Evolutionary conservation across 2,797 vertebrate species (phyloP).

Genomic region (Girardinus metallicus): DNA sequence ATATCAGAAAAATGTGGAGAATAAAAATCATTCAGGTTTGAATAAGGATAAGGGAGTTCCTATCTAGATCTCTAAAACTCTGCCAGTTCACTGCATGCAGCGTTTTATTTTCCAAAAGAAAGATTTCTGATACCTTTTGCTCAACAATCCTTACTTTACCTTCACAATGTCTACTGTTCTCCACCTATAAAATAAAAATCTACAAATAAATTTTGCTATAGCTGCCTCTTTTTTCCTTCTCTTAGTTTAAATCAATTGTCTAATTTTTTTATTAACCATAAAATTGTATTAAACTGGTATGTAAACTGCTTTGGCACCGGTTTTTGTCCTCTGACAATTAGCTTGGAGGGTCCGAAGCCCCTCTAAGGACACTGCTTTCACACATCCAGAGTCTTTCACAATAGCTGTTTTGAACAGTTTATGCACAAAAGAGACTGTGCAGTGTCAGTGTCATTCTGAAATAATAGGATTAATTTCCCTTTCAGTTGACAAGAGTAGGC

Average conservation of each 20-base stretch:
- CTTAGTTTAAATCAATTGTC: not conserved
- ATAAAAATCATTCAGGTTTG: not conserved
- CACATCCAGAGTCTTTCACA: conserved; percentile 32
- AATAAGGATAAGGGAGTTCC: conserved; percentile 1
- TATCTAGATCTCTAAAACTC: not conserved
- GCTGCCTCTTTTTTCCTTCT: conserved; percentile 16
- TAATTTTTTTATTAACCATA: conserved; percentile 26
- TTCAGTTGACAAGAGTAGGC: conserved; percentile 53
- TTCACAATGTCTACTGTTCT: conserved; percentile 1
- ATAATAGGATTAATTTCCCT: conserved; percentile 69
- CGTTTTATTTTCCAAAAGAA: not conserved
- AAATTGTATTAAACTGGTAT: conserved; percentile 24
- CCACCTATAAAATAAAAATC: conserved; percentile 23
- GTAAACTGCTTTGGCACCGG: conserved; percentile 19
- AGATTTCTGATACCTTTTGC: not conserved
- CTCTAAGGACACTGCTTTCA: conserved; percentile 35
- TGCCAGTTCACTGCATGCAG: not conserved
- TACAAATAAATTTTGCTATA: conserved; percentile 3
- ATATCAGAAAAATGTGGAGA: conserved; percentile 6
- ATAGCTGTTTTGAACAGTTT: conserved; percentile 47
- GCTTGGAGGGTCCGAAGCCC: conserved; percentile 32
- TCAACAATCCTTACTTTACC: conserved; percentile 11
- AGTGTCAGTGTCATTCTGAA: conserved; percentile 45
- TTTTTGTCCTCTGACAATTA: conserved; percentile 46
- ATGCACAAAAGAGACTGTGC: conserved; percentile 36